These are phyloP conservation scores for Argentina silus DNA, from an alignment of 2,797 vertebrate genomes.

Conservation along the genomic window DNA sequence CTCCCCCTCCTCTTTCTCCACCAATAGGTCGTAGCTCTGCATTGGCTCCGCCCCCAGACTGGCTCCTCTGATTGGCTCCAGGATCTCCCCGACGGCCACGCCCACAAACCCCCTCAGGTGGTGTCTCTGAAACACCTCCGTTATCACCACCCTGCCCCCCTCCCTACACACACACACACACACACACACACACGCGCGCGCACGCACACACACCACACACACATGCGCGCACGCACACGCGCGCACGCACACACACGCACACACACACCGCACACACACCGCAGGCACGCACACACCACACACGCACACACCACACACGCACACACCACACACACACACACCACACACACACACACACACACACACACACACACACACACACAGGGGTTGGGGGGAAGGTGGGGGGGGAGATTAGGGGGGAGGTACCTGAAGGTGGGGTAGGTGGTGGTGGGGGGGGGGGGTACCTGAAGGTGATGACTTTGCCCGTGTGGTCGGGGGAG, in stretches of 20 bases:
- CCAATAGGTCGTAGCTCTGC: constrained; percentile 9
- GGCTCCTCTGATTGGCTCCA: constrained; percentile 18
- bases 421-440: not conserved
- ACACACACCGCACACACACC: no score
- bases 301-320: not conserved
- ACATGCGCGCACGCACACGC: not conserved
- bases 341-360: not conserved
- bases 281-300: not conserved
- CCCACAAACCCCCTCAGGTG: not conserved
- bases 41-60: constrained; percentile 6
- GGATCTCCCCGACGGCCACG: constrained; percentile 17
- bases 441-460: no score
- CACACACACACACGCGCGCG: not conserved
- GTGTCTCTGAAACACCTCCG: constrained; percentile 14
- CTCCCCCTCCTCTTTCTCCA: not conserved
- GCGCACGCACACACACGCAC: no score
- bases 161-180: constrained; percentile 5
- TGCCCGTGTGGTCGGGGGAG: constrained; percentile 15
- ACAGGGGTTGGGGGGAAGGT: not conserved
- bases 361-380: no score
- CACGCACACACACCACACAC: constrained; percentile 4
- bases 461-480: constrained; percentile 30
- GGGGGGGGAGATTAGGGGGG: not conserved
- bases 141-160: constrained; percentile 28
- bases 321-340: constrained; percentile 6